Conservation (phyloP, 2,113 vertebrate species). For the Acrocephalus kingi region DNA sequence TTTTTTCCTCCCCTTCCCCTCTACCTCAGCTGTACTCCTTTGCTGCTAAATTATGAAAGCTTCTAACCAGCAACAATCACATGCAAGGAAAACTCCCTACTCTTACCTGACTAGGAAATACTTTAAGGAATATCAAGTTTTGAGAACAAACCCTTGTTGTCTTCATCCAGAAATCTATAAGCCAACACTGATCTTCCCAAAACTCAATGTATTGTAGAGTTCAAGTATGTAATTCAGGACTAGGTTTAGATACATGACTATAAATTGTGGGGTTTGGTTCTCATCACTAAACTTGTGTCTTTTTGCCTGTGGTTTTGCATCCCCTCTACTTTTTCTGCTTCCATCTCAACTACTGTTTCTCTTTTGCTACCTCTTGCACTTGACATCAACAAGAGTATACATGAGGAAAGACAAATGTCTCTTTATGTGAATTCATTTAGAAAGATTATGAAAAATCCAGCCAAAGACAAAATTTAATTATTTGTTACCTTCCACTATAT, state of each 20-base stretch:
- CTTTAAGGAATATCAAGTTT: not conserved
- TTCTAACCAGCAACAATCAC: not conserved
- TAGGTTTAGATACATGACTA: not conserved
- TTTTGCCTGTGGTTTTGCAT: not conserved
- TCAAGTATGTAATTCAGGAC: not conserved
- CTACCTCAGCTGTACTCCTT: not conserved
- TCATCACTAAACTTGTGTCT: not conserved
- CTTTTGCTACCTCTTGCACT: not conserved
- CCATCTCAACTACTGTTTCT: not conserved
- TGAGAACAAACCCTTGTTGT: not conserved
- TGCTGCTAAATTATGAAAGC: not conserved
- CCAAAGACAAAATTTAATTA: not conserved
- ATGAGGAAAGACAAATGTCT: not conserved
- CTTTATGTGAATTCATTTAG: not conserved
- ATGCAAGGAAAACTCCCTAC: not conserved
- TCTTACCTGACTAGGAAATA: not conserved
- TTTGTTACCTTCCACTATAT: not conserved
- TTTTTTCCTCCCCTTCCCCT: fast-evolving
- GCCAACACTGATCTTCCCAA: not conserved
- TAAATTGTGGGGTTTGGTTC: not conserved
- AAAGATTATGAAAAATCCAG: not conserved
- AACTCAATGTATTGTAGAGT: not conserved
- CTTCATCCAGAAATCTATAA: not conserved
- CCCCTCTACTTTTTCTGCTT: not conserved
- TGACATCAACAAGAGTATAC: not conserved